Evolutionary conservation across 2,888 invertebrate genomes (phyloP).

Genomic region (Arrhopalites spinosus): DNA sequence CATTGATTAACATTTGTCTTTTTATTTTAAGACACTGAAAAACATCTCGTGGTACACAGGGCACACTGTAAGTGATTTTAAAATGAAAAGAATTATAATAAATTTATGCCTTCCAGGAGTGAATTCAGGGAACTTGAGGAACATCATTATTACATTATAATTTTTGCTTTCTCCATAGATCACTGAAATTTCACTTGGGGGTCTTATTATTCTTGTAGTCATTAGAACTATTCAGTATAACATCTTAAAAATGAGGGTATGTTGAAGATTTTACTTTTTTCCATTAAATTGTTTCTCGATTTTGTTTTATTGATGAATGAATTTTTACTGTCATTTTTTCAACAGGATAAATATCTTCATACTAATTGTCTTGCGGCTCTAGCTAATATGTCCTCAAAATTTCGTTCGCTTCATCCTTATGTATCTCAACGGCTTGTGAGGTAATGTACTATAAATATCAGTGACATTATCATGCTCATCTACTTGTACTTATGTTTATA

Average conservation of each 20-base stretch:
- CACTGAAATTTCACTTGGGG: constrained; percentile 91
- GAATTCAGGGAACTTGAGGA: too few relatives aligned
- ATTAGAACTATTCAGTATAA: constrained; percentile 96
- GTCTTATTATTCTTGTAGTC: constrained; percentile 91
- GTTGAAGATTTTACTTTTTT: constrained; percentile 47
- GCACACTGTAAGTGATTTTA: neutral
- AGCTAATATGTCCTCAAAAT: constrained; percentile 95
- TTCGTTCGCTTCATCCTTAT: constrained; percentile 89
- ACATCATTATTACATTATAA: too few relatives aligned
- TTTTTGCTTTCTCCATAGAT: constrained; percentile 63
- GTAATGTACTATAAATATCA: too few relatives aligned
- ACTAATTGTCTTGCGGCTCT: constrained; percentile 97
- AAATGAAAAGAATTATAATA: too few relatives aligned
- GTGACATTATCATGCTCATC: too few relatives aligned
- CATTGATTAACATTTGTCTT: constrained; percentile 9
- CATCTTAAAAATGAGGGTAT: constrained; percentile 86
- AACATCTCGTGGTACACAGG: constrained; percentile 94
- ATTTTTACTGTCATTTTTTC: constrained; percentile 1
- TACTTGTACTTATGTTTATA: too few relatives aligned
- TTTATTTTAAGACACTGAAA: constrained; percentile 73
- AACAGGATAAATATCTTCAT: constrained; percentile 91
- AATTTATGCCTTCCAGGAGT: too few relatives aligned
- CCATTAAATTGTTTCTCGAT: neutral
- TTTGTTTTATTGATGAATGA: constrained; percentile 2
- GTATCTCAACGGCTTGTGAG: constrained; percentile 82